Conservation (phyloP, 2,797 vertebrate genomes). For the Ctenopoma kingsleyae region DNA sequence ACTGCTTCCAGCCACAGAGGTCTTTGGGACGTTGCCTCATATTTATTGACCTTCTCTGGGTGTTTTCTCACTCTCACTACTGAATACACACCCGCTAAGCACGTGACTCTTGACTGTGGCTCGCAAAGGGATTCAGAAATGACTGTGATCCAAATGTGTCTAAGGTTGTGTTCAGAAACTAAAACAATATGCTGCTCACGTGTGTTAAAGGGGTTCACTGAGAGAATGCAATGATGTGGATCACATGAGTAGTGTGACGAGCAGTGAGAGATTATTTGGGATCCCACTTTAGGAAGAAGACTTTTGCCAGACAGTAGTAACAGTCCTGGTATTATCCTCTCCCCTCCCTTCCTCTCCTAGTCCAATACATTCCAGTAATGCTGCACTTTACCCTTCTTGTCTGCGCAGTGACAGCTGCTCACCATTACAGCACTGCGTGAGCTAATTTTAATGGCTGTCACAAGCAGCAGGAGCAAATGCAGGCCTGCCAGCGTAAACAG, state of each 20-base stretch:
- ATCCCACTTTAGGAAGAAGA: constrained; percentile 34
- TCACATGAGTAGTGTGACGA: not conserved
- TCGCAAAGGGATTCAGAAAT: constrained; percentile 26
- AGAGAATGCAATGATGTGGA: constrained; percentile 26
- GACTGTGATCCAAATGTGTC: constrained; percentile 41
- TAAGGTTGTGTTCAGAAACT: constrained; percentile 37
- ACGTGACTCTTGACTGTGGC: constrained; percentile 43
- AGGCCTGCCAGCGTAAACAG: constrained; percentile 76
- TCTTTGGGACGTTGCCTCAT: constrained; percentile 46
- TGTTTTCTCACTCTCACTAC: constrained; percentile 52
- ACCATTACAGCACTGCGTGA: constrained; percentile 75
- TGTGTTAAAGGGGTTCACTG: constrained; percentile 16
- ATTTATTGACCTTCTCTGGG: constrained; percentile 56
- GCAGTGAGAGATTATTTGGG: constrained; percentile 32
- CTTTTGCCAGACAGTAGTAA: constrained; percentile 55
- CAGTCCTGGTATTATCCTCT: constrained; percentile 49
- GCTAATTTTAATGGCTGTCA: constrained; percentile 82
- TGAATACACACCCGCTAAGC: constrained; percentile 49
- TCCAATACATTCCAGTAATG: constrained; percentile 72
- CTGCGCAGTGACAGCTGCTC: constrained; percentile 81
- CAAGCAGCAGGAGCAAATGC: constrained; percentile 72
- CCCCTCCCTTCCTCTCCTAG: constrained; percentile 42
- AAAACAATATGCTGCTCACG: constrained; percentile 40
- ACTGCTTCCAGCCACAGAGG: constrained; percentile 35
- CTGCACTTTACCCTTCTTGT: constrained; percentile 76